Evolutionary conservation across 2,888 invertebrate species (phyloP).

Genomic region (Nomada fucata): DNA sequence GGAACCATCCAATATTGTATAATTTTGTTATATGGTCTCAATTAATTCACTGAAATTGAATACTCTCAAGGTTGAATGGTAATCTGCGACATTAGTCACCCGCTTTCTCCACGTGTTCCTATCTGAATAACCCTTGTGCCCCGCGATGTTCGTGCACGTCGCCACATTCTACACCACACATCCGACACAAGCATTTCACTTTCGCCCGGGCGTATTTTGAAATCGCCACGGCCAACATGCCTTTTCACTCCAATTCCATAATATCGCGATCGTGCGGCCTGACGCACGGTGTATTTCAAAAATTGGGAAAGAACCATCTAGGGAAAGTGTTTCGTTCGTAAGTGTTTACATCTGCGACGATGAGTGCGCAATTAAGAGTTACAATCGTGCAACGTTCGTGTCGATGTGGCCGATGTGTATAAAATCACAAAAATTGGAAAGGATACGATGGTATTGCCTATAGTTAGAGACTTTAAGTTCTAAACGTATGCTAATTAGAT

Average conservation of each 20-base stretch:
- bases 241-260: conserved; percentile 52
- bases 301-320: conserved; percentile 37
- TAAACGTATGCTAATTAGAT: too few relatives aligned
- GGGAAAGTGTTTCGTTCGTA: conserved; percentile 40
- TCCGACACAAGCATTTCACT: conserved; percentile 53
- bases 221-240: conserved; percentile 20
- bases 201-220: conserved; percentile 54
- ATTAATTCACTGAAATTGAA: neutral
- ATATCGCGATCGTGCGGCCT: conserved; percentile 4
- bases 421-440: too few relatives aligned
- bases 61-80: neutral
- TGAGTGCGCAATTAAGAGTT: too few relatives aligned
- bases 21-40: too few relatives aligned
- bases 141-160: neutral
- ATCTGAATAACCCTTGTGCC: conserved; percentile 4
- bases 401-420: too few relatives aligned
- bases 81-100: conserved; percentile 5
- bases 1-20: too few relatives aligned
- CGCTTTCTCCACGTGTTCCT: conserved; percentile 34
- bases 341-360: neutral
- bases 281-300: neutral
- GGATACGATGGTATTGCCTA: too few relatives aligned
- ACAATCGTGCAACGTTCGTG: too few relatives aligned
- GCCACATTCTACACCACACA: neutral
- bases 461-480: too few relatives aligned